Evolutionary conservation across 2,888 invertebrate genomes (phyloP).

Genomic region (Nasonovia ribisnigri): DNA sequence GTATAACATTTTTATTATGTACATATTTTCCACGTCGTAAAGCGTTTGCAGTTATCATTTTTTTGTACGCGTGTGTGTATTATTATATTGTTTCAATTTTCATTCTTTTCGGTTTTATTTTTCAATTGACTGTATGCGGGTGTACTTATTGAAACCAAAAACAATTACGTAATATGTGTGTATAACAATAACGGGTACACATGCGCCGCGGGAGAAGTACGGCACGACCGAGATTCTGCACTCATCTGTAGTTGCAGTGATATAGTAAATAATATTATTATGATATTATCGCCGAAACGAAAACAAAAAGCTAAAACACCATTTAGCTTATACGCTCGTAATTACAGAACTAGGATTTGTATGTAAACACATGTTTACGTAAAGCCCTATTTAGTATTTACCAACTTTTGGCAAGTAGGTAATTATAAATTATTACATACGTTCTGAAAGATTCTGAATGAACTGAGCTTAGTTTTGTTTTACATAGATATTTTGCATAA

Average conservation of each 20-base stretch:
- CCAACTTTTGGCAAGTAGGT: background rate
- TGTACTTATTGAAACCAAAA: background rate
- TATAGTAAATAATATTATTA: background rate
- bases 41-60: background rate
- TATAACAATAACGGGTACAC: background rate
- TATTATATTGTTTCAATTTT: background rate
- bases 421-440: background rate
- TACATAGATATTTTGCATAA: background rate
- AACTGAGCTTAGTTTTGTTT: background rate
- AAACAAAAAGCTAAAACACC: background rate
- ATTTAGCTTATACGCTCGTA: background rate
- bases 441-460: background rate
- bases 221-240: background rate
- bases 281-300: background rate
- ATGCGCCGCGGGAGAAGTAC: background rate
- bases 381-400: too few relatives aligned
- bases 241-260: background rate
- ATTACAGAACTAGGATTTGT: background rate
- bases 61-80: background rate
- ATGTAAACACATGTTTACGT: background rate
- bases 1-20: slow-evolving; percentile 2
- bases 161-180: background rate
- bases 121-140: background rate
- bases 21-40: slow-evolving; percentile 7
- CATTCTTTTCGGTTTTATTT: background rate